A percentile compares a stretch with the other conserved stretches of the same genome.
These are phyloP conservation scores for Hypena proboscidalis DNA, from an alignment of 2,888 invertebrate genomes.

Conservation along the genomic window DNA sequence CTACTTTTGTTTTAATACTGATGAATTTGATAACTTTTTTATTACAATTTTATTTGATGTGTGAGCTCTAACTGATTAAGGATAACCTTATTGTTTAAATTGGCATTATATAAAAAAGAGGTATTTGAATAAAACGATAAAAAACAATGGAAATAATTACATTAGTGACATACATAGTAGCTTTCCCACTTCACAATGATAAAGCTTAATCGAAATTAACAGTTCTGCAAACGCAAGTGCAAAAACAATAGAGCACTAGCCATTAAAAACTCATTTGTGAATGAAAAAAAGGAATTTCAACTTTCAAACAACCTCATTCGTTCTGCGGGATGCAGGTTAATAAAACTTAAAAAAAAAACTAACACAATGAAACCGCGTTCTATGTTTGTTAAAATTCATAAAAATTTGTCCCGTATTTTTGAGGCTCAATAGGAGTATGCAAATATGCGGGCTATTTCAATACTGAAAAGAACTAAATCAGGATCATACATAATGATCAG, in stretches of 20 bases:
- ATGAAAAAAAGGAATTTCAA: slow-evolving; percentile 15
- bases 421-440: slow-evolving; percentile 6
- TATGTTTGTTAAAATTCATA: slow-evolving; percentile 16
- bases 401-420: slow-evolving; percentile 10
- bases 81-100: too few species aligned
- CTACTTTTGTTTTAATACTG: too few species aligned
- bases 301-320: slow-evolving; percentile 13
- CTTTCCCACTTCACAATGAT: slow-evolving; percentile 4
- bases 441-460: slow-evolving; percentile 5
- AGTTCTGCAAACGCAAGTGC: too few species aligned
- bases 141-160: too few species aligned
- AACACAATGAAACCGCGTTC: slow-evolving; percentile 13
- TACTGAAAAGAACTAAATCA: background rate
- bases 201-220: too few species aligned
- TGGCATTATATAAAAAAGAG: too few species aligned
- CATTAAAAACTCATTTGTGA: slow-evolving; percentile 34
- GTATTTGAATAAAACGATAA: too few species aligned
- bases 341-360: slow-evolving; percentile 10
- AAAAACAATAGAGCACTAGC: slow-evolving; percentile 13
- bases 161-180: too few species aligned
- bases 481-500: too few species aligned
- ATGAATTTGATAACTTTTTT: too few species aligned
- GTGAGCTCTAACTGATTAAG: too few species aligned
- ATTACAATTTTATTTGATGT: too few species aligned
- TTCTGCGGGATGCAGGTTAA: slow-evolving; percentile 9